phyloP scores from a whole-genome alignment of 92 coral and sea anemone species.

The Phymanthus crucifer region DNA sequence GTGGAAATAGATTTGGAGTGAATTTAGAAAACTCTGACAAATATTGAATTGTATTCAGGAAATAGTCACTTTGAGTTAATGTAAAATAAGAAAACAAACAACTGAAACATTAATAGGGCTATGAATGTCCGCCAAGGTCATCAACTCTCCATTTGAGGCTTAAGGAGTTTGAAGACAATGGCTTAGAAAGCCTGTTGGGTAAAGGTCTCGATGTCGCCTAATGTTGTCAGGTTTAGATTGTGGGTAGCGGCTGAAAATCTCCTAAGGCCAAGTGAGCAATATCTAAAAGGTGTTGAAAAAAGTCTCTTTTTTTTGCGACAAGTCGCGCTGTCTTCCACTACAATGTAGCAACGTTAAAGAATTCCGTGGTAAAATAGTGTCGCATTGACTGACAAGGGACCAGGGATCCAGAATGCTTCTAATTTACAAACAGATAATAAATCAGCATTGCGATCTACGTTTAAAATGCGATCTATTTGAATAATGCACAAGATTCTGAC shows the following conservation, averaged over 20 bases:
- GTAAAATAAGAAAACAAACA: conserved; percentile 1
- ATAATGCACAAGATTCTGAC: neutral
- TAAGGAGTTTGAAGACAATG: neutral
- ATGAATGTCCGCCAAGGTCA: neutral
- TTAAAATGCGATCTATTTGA: conserved; percentile 3
- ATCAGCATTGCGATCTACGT: neutral
- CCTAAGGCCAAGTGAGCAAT: neutral
- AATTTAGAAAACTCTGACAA: neutral
- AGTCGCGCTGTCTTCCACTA: neutral
- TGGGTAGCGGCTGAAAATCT: neutral
- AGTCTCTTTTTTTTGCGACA: neutral
- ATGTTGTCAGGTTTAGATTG: neutral
- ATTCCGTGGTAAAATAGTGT: neutral
- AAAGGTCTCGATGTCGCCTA: neutral
- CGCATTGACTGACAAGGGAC: neutral
- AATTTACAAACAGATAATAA: conserved; percentile 1
- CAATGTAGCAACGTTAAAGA: neutral
- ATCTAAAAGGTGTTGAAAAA: neutral
- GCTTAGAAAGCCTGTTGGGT: neutral
- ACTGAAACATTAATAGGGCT: neutral
- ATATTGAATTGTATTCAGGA: neutral
- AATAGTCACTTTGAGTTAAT: conserved; percentile 4
- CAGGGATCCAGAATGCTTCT: neutral
- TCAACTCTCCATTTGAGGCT: too few relatives aligned
- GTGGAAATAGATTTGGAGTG: neutral